Evolutionary conservation across 1,140 invertebrate species (phyloP).

Genomic region (Whitmania pigra): DNA sequence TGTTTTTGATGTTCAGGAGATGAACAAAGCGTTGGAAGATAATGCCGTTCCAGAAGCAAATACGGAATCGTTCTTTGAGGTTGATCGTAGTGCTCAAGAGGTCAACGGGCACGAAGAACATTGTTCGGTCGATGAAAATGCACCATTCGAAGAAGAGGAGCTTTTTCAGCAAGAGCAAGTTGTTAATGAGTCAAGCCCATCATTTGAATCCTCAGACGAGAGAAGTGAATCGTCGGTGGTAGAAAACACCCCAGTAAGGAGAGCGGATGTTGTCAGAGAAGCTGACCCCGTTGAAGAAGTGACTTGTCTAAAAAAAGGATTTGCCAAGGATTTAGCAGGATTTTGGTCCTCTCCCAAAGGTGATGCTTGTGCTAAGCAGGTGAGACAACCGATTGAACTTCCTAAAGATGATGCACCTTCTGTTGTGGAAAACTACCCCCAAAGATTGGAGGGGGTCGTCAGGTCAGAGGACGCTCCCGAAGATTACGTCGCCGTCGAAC

Average conservation of each 20-base stretch:
- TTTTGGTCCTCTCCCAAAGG: constrained; percentile 8
- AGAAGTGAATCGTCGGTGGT: neutral
- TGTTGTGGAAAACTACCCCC: constrained; percentile 10
- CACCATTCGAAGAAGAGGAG: no score
- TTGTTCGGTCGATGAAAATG: no score
- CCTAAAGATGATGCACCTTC: neutral
- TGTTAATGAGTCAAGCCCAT: no score
- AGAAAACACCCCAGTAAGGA: constrained; percentile 5
- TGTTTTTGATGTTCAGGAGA: no score
- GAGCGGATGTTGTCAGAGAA: constrained; percentile 2
- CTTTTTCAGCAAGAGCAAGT: no score
- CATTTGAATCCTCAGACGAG: neutral
- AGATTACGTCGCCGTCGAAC: constrained; percentile 1
- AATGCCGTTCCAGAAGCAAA: no score
- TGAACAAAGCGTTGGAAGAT: no score
- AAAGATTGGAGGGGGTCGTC: neutral
- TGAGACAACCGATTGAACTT: neutral
- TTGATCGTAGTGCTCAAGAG: no score
- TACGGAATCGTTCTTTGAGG: no score
- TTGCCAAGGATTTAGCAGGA: constrained; percentile 6
- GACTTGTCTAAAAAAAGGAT: constrained; percentile 2
- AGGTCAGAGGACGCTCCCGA: neutral
- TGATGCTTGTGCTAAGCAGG: neutral
- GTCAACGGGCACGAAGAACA: no score
- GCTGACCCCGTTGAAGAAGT: constrained; percentile 8